Evolutionary conservation across 1,140 invertebrate genomes (phyloP).

Genomic region (Charaxes varanes): DNA sequence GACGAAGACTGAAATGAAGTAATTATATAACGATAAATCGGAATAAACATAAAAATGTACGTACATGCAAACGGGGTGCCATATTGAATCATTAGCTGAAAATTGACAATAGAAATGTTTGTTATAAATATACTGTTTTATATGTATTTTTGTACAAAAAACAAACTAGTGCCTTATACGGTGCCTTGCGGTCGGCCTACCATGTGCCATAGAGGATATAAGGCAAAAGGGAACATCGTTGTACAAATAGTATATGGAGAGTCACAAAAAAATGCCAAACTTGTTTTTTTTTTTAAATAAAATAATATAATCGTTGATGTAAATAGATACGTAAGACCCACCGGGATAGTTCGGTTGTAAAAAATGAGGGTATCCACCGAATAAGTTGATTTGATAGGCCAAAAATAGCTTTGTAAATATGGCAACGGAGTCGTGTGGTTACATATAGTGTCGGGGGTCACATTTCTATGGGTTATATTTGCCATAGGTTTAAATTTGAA

Average conservation of each 20-base stretch:
- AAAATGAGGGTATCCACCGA: constrained; percentile 46
- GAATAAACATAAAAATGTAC: constrained; percentile 25
- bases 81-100: constrained; percentile 20
- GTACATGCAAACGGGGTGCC: constrained; percentile 42
- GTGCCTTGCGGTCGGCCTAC: constrained; percentile 32
- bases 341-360: constrained; percentile 50
- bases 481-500: background rate
- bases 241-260: constrained; percentile 47
- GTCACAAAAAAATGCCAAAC: constrained; percentile 71
- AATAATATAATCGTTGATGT: constrained; percentile 25
- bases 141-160: constrained; percentile 39
- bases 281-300: too few relatives aligned
- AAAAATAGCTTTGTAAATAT: constrained; percentile 60
- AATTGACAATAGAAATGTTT: constrained; percentile 8
- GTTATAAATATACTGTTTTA: constrained; percentile 19
- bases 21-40: constrained; percentile 31
- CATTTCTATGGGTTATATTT: background rate
- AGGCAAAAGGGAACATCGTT: constrained; percentile 21
- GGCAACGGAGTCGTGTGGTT: constrained; percentile 18
- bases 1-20: constrained; percentile 60
- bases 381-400: constrained; percentile 54
- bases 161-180: constrained; percentile 58
- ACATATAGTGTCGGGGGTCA: constrained; percentile 13
- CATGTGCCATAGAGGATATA: constrained; percentile 17
- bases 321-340: constrained; percentile 59